phyloP scores from a whole-genome alignment of 2,888 invertebrate genomes.

The Habroteleia sp. region DNA sequence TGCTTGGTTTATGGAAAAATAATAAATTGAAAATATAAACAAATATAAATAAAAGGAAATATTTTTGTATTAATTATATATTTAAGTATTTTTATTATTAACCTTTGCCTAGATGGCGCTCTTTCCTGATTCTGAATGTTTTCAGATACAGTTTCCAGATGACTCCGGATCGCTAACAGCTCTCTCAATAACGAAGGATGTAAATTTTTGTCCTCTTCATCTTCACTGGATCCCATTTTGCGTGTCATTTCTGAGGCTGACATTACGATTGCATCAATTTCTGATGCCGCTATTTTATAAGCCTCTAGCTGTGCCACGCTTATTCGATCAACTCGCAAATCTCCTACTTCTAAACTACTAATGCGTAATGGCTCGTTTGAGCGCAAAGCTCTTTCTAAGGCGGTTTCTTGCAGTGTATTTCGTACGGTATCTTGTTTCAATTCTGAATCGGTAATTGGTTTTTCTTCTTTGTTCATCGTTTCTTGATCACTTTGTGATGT shows the following conservation, averaged over 20 bases:
- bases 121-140: conserved; percentile 58
- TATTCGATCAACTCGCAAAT: conserved; percentile 89
- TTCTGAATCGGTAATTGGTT: conserved; percentile 28
- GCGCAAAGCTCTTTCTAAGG: conserved; percentile 67
- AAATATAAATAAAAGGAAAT: too few species aligned
- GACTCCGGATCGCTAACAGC: conserved; percentile 77
- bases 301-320: conserved; percentile 91
- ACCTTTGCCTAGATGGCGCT: conserved; percentile 62
- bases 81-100: neutral
- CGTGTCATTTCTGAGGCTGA: conserved; percentile 88
- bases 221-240: conserved; percentile 86
- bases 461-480: too few species aligned
- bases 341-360: conserved; percentile 86
- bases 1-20: neutral
- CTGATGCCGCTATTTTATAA: conserved; percentile 89
- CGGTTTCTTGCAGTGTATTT: conserved; percentile 7
- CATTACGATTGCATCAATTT: conserved; percentile 89
- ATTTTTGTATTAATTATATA: too few species aligned
- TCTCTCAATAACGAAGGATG: conserved; percentile 77
- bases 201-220: conserved; percentile 86
- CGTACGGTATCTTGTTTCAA: conserved; percentile 24
- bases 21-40: too few species aligned
- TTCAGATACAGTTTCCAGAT: conserved; percentile 65
- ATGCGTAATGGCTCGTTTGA: conserved; percentile 81
- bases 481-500: conserved; percentile 25